Percentiles rank a stretch among this genome's conserved stretches.
Evolutionary conservation across 2,797 vertebrate species (phyloP).

Genomic region (Anguilla anguilla): DNA sequence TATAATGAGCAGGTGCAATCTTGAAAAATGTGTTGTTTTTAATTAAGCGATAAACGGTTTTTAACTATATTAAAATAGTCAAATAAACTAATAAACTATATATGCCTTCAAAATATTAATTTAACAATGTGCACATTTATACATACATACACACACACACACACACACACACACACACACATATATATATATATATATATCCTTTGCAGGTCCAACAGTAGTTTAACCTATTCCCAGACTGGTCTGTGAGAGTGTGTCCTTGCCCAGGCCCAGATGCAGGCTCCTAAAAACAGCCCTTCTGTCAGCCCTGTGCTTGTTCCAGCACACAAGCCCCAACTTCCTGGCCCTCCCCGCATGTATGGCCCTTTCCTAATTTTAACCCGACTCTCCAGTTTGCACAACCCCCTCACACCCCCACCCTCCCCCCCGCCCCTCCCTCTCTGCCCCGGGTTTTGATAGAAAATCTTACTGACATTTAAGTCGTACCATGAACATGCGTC

Average conservation of each 20-base stretch:
- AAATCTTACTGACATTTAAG: constrained; percentile 23
- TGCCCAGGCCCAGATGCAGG: neutral
- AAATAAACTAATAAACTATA: too few species aligned
- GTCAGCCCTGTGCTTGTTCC: neutral
- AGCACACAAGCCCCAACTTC: neutral
- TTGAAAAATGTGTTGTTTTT: neutral
- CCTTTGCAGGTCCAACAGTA: too few species aligned
- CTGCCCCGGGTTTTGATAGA: constrained; percentile 29
- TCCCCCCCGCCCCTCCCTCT: constrained; percentile 19
- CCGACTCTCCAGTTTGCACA: constrained; percentile 42
- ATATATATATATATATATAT: too few species aligned
- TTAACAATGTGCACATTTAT: too few species aligned
- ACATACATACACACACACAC: too few species aligned
- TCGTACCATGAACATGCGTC: constrained; percentile 2
- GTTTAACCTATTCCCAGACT: neutral
- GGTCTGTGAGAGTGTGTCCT: constrained; percentile 6
- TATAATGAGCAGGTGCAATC: neutral
- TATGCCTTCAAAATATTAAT: too few species aligned
- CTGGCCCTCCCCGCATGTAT: neutral
- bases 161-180: too few species aligned
- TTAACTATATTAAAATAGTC: too few species aligned
- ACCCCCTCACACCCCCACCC: neutral
- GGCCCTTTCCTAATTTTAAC: constrained; percentile 42
- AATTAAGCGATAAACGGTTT: neutral
- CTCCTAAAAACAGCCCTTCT: neutral